Base-by-base conservation (phyloP, 2,113 vertebrate genomes). In the Carassius gibelio region DNA sequence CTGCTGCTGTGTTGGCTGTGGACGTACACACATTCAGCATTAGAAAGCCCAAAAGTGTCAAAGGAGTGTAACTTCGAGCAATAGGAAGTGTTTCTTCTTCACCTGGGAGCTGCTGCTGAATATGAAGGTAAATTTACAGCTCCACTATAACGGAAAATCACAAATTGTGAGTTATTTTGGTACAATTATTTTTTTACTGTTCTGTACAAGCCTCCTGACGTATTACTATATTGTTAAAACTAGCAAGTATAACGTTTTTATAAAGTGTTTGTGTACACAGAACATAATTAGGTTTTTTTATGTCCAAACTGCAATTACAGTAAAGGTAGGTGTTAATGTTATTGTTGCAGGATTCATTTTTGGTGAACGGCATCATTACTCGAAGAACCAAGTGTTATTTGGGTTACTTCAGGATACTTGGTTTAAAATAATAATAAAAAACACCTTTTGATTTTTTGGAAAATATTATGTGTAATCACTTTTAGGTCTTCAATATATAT, bases 111-210 rank as follows among this genome's bases (percentile, higher is more conserved):
- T 55, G 45, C 38, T 52, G 45, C 45, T 52, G 62, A 21, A 81
- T 50, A 48, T 34, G 17, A 66, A 66, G 80, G 45, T 69, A 81
- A 4, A 42, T 52, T 69, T 81, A 7, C 9, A 30, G 14, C 81
- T 80, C 66, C 19, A 34, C 85, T 85, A 84, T 88, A 85, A 84
- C 82, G 84, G 9, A n/a, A 68, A 50, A 30, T 17, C 11, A 30
- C 14, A 14, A 8, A 48, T 48, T 15, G 7, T 26, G 77, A 15
- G 57, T 64, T 66, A 26, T 64, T 80, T 45, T 62, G 34, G 17
- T 57, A 21, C 6, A 59, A 55, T 36, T 48, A 23, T 48, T 38
- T 38, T 38, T 38, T 45, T 8, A 74, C 21, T 45, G 9, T 23
- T 21, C 50, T 13, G 17, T n/a, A 1, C 76, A 15, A n/a, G 55